A percentile compares a stretch with the other conserved stretches of the same genome.
phyloP scores from a whole-genome alignment of 2,113 vertebrate genomes.

The Hyperoodon ampullatus region DNA sequence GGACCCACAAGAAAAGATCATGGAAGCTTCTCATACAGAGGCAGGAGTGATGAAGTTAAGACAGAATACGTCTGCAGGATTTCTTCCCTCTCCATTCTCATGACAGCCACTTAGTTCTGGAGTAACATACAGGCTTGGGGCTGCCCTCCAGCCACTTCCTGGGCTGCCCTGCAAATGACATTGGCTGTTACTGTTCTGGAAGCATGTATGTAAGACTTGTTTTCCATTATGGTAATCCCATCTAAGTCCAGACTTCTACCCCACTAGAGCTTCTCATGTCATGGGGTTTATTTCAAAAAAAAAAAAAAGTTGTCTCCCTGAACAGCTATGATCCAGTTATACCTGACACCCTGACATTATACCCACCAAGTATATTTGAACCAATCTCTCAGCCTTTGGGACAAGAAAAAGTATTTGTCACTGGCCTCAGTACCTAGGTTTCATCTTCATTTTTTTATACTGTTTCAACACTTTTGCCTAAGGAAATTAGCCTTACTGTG shows the following conservation, averaged over 20 bases:
- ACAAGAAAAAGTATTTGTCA: background rate
- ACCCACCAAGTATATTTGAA: background rate
- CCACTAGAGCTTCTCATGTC: background rate
- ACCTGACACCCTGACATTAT: background rate
- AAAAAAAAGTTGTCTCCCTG: background rate
- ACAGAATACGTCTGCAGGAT: background rate
- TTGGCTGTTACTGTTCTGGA: background rate
- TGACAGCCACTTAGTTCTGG: background rate
- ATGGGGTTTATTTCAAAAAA: background rate
- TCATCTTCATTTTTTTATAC: background rate
- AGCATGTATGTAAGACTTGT: background rate
- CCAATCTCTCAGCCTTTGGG: background rate
- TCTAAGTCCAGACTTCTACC: background rate
- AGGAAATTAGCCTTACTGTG: constrained; percentile 37
- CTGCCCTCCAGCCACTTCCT: background rate
- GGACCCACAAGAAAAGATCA: background rate
- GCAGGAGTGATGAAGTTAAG: background rate
- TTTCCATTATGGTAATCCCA: background rate
- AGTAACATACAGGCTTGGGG: background rate
- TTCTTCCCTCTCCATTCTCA: background rate
- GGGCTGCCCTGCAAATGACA: background rate
- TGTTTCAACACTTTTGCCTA: background rate
- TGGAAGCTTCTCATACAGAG: background rate
- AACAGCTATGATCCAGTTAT: background rate
- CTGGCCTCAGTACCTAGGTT: background rate